Percentiles rank a stretch among this genome's conserved stretches.
Conservation (phyloP, 2,797 vertebrate species). For the Microchirus variegatus region DNA sequence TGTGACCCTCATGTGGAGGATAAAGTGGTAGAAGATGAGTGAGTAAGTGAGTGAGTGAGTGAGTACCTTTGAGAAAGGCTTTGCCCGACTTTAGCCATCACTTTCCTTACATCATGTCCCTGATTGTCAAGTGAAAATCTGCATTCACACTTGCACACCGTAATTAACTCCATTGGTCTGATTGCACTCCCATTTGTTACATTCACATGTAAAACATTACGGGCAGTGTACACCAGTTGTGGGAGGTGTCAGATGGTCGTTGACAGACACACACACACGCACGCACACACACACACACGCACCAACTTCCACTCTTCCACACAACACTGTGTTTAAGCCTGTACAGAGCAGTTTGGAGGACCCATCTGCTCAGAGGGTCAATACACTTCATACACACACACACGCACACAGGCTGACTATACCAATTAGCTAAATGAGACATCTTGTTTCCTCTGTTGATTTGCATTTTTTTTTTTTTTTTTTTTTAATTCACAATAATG, state of each 20-base stretch:
- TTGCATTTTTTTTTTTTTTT: slow-evolving; percentile 49
- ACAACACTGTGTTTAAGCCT: slow-evolving; percentile 29
- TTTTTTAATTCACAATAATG: slow-evolving; percentile 13
- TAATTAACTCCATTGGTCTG: slow-evolving; percentile 47
- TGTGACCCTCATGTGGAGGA: no score
- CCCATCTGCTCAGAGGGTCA: slow-evolving; percentile 62
- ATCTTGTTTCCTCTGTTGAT: slow-evolving; percentile 42
- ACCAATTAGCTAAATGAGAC: slow-evolving; percentile 61
- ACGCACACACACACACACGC: slow-evolving; percentile 20
- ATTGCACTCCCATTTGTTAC: slow-evolving; percentile 57
- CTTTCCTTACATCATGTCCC: slow-evolving; percentile 1
- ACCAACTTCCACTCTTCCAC: slow-evolving; percentile 45
- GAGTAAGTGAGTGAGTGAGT: no score
- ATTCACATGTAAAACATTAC: slow-evolving; percentile 56
- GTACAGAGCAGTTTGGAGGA: slow-evolving; percentile 35
- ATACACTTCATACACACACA: slow-evolving; percentile 27
- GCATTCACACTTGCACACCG: slow-evolving; percentile 21
- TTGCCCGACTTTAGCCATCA: neutral
- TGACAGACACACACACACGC: slow-evolving; percentile 47
- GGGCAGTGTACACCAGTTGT: slow-evolving; percentile 35
- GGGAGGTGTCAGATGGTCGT: slow-evolving; percentile 61
- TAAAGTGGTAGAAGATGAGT: no score
- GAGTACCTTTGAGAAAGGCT: neutral
- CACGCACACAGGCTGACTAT: slow-evolving; percentile 1
- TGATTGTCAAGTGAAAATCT: slow-evolving; percentile 31